phyloP scores from a whole-genome alignment of 2,888 invertebrate genomes.

The Herminia tarsipennalis region DNA sequence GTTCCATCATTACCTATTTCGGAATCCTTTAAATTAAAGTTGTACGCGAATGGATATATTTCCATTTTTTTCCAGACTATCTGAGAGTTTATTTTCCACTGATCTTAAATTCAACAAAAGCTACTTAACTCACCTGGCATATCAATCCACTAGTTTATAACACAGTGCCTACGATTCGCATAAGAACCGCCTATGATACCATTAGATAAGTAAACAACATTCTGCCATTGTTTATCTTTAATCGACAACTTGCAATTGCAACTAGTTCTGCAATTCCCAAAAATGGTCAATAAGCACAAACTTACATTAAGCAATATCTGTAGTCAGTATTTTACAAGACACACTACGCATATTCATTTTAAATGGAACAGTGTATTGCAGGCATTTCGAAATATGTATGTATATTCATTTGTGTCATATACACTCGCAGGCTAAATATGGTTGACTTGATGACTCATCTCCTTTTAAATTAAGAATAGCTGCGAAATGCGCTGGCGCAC shows the following conservation, averaged over 20 bases:
- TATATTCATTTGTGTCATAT: slow-evolving; percentile 25
- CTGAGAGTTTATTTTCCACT: no score
- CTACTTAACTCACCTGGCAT: no score
- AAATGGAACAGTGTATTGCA: slow-evolving; percentile 7
- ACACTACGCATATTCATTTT: neutral
- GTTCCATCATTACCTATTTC: no score
- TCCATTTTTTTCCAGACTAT: no score
- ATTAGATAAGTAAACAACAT: neutral
- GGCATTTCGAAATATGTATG: slow-evolving; percentile 22
- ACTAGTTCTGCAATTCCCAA: neutral
- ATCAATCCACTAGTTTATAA: no score
- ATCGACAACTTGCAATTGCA: neutral
- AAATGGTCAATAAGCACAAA: neutral
- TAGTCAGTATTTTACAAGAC: neutral
- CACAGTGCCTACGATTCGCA: no score
- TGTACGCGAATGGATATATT: no score
- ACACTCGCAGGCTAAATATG: slow-evolving; percentile 36
- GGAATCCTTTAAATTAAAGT: no score
- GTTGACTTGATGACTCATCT: slow-evolving; percentile 38
- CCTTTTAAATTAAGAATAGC: slow-evolving; percentile 45
- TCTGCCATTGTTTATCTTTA: neutral
- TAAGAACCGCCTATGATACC: neutral
- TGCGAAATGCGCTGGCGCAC: slow-evolving; percentile 36
- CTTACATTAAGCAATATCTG: neutral
- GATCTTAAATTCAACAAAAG: no score